These are phyloP conservation scores for Poecile atricapillus DNA, from an alignment of 2,113 vertebrate genomes.

Conservation along the genomic window DNA sequence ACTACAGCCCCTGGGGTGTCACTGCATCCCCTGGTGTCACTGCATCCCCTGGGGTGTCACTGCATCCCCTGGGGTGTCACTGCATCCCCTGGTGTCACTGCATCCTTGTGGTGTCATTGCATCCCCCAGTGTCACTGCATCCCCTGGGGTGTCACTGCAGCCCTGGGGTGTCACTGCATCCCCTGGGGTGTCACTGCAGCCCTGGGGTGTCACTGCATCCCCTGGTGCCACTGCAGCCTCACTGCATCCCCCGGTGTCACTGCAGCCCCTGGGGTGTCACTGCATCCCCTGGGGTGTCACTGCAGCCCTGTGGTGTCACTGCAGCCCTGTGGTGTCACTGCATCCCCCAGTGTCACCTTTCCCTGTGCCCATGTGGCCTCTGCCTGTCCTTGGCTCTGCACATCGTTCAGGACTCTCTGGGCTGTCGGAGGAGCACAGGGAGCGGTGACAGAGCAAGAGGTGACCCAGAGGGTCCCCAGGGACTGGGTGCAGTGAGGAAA, in stretches of 20 bases:
- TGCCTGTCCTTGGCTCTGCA: neutral
- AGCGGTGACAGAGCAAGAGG: neutral
- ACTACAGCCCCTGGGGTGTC: no score
- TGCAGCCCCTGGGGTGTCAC: no score
- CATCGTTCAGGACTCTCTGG: neutral
- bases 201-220: neutral
- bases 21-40: no score
- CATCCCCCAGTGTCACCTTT: fast-evolving
- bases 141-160: no score
- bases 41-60: no score
- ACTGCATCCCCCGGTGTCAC: no score
- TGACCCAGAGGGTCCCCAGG: neutral
- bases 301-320: neutral
- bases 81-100: no score
- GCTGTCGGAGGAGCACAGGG: neutral
- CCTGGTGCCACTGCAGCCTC: no score
- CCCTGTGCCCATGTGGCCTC: fast-evolving
- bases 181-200: neutral
- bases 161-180: no score
- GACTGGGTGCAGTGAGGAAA: neutral
- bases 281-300: no score
- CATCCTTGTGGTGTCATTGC: no score
- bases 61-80: no score
- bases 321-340: neutral
- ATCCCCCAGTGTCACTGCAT: fast-evolving